Evolutionary conservation across 2,797 vertebrate genomes (phyloP), one percentile per base, ranked within the genome.

Genomic region (Natrix natrix): DNA sequence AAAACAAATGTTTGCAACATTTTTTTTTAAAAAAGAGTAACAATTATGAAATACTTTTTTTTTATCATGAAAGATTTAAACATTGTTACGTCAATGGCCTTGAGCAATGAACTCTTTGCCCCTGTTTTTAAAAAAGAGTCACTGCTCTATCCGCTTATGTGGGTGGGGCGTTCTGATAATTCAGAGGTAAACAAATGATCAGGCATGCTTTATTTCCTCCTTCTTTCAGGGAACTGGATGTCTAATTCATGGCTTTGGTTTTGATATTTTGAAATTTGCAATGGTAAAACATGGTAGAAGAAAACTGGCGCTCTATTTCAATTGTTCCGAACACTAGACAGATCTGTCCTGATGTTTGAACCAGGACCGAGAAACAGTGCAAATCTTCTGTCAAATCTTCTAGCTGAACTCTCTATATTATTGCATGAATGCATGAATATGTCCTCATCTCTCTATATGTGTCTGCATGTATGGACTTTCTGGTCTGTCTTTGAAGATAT

Each of bases 141-240:
- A 87, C 90, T 24, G 61, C 74, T 91, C 56, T 55, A 54, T 13
- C 43, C 91, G 10, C 0, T 0, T 43, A 24, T 87, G 90, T 11
- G 8, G 78, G 86, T 26, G 74, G 37, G 37, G 37, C 20, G 0
- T 83, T 5, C 26, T 83, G 1, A 20, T 74, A 90, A 74, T 14
- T 61, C 26, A 94, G 60, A 6, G 93, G 91, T 94, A 16, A 96
- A 93, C 74, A 52, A 52, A 86, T 93, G 90, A 78, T 60, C 5
- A 93, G 61, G 24, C 5, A 86, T 91, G 1, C 14, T 94, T 93
- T 61, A 88, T 93, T 93, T 93, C 86, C 56, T 8, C 83, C 55
- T 2, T 91, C 93, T 92, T 95, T 55, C 43, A 13, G 43, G 28
- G 69, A 87, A 88, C 61, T 48, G 12, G 0, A 28, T 54, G 32